phyloP scores from a whole-genome alignment of 2,888 invertebrate genomes.

The Gymnoscelis rufifasciata region DNA sequence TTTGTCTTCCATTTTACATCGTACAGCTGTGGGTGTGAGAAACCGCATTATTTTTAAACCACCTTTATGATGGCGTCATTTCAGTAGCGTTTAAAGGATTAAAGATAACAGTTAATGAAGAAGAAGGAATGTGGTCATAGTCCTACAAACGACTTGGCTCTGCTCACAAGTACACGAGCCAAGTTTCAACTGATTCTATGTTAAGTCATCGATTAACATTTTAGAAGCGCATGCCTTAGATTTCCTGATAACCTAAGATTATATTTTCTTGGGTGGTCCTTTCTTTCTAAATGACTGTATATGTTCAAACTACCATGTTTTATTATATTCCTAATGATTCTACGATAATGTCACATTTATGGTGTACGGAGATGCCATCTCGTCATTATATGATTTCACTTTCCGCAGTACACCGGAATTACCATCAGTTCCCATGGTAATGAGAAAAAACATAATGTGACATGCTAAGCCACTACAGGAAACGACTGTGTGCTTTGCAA shows the following conservation, averaged over 20 bases:
- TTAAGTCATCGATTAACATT: not conserved
- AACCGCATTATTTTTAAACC: no score
- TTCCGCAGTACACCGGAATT: slow-evolving; percentile 38
- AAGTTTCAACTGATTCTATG: not conserved
- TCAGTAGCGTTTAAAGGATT: no score
- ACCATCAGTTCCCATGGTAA: slow-evolving; percentile 43
- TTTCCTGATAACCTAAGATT: not conserved
- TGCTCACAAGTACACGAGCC: not conserved
- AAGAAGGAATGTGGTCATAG: not conserved
- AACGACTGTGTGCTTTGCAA: slow-evolving; percentile 14
- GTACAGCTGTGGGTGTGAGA: no score
- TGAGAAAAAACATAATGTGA: slow-evolving; percentile 26
- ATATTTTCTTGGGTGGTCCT: slow-evolving; percentile 12
- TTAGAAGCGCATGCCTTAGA: not conserved
- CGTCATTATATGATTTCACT: slow-evolving; percentile 47
- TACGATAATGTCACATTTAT: slow-evolving; percentile 24
- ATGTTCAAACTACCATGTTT: not conserved
- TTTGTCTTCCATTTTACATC: no score
- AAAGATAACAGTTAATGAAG: no score
- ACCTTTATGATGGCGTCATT: no score
- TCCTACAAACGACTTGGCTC: not conserved
- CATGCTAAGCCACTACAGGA: slow-evolving; percentile 20
- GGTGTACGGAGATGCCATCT: slow-evolving; percentile 28
- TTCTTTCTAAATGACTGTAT: slow-evolving; percentile 5
- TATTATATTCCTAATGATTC: slow-evolving; percentile 19